Percentiles rank a stretch among this genome's conserved stretches.
These are phyloP conservation scores for Bubo blakistoni DNA, from an alignment of 2,113 vertebrate genomes.

Conservation along the genomic window DNA sequence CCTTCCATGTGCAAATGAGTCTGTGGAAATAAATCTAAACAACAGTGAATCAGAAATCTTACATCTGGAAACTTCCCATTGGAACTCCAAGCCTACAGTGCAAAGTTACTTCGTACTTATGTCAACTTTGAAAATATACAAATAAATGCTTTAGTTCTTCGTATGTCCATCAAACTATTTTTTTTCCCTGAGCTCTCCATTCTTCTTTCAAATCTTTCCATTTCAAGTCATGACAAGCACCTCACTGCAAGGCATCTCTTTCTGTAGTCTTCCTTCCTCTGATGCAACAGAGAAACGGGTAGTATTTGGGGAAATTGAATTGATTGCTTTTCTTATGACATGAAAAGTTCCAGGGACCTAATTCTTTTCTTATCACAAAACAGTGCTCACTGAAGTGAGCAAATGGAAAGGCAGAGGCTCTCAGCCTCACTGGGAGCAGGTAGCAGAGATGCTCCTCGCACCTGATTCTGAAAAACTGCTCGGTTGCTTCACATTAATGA, in stretches of 20 bases:
- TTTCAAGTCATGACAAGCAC: neutral
- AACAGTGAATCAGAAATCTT: neutral
- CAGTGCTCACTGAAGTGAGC: neutral
- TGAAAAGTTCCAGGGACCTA: neutral
- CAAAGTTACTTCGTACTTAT: neutral
- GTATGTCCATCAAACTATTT: neutral
- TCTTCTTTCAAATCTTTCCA: neutral
- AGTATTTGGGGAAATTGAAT: neutral
- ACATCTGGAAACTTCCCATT: neutral
- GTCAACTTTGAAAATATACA: neutral
- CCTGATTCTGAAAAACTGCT: neutral
- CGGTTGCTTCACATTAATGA: neutral
- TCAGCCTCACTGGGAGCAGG: neutral
- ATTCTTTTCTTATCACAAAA: neutral
- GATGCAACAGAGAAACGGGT: neutral
- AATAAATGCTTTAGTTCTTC: neutral
- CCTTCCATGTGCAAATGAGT: neutral
- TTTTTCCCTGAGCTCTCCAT: neutral
- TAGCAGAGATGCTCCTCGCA: neutral
- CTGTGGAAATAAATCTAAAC: neutral
- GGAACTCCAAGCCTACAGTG: neutral
- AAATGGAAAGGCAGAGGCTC: neutral
- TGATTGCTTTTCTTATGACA: neutral
- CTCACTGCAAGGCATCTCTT: neutral
- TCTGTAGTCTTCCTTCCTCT: neutral